Base-by-base conservation (phyloP, 1,140 invertebrate species). In the Drosophila micromelanica region DNA sequence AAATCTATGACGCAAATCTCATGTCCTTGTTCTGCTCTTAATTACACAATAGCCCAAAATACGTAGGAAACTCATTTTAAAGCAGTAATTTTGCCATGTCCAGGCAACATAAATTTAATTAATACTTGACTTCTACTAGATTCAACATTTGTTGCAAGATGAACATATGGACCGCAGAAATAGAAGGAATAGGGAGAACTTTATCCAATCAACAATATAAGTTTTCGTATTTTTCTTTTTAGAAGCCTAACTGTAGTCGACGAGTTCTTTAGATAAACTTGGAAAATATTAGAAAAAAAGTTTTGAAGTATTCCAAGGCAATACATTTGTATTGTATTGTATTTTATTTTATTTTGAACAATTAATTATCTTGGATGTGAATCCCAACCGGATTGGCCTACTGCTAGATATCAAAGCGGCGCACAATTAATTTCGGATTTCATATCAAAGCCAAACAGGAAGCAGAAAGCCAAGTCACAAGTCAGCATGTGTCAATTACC, bases 401-500 rank as follows among this genome's bases (percentile, higher is more conserved):
- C 2, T 37, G 15, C 38, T 37, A 7, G 13, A 17, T 38, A 45
- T 38, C 27, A 42, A 52, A 45, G 32, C 20, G 12, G 11, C 20
- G 52, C 43, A 61, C 68, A 68, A 73, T 68, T 54, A 71, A 75
- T 71, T 64, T 69, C 7, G 73, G 67, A 52, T 46, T 40, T 59
- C 27, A 13, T 59, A 67, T 38, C 40, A 43, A 43, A 38, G 23
- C 1, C 49, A 45, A 38, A 30, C 15, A 11, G 27, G 32, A 68
- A 32, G 48, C 51, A 38, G n/a, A 27, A 37, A 43, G 62, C 59
- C 49, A 49, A 23, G 32, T 46, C 37, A 48, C 32, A 56, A 82
- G 78, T 79, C 76, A 82, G 82, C 84, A 82, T 82, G 78, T 87
- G 82, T 87, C 82, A 87, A 87, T 87, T 87, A 89, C 79, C 64